phyloP scores from a whole-genome alignment of 2,888 invertebrate species.

The Oligia strigilis region DNA sequence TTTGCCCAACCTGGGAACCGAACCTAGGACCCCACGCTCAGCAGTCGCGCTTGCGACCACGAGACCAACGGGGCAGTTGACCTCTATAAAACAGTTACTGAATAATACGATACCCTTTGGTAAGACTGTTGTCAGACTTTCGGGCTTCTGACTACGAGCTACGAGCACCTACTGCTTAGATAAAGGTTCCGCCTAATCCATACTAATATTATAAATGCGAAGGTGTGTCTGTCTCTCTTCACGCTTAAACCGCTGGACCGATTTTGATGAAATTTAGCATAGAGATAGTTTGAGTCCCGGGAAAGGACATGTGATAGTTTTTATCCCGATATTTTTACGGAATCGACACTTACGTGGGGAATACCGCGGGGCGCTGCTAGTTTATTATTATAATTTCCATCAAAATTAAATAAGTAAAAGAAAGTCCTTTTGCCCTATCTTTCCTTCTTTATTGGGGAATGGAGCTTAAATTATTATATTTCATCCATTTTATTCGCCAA shows the following conservation, averaged over 20 bases:
- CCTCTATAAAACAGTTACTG: no score
- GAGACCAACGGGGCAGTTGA: background rate
- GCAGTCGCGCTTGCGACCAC: background rate
- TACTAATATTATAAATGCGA: no score
- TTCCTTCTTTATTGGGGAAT: constrained; percentile 58
- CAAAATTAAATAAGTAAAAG: constrained; percentile 69
- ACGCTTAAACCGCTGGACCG: no score
- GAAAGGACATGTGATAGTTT: no score
- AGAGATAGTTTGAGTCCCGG: no score
- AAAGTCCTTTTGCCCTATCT: constrained; percentile 59
- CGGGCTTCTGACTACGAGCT: background rate
- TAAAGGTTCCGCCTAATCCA: background rate
- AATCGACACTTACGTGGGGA: background rate
- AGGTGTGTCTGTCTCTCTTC: no score
- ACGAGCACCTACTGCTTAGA: background rate
- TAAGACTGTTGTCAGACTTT: background rate
- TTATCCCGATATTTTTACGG: no score
- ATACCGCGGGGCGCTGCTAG: no score
- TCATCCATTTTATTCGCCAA: constrained; percentile 68
- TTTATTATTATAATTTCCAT: constrained; percentile 51
- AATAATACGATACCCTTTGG: background rate
- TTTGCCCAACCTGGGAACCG: background rate
- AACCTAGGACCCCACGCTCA: background rate
- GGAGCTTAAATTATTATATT: constrained; percentile 70
- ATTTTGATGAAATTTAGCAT: no score